Evolutionary conservation across 2,113 vertebrate genomes (phyloP).

Genomic region (Sinocyclocheilus grahami): DNA sequence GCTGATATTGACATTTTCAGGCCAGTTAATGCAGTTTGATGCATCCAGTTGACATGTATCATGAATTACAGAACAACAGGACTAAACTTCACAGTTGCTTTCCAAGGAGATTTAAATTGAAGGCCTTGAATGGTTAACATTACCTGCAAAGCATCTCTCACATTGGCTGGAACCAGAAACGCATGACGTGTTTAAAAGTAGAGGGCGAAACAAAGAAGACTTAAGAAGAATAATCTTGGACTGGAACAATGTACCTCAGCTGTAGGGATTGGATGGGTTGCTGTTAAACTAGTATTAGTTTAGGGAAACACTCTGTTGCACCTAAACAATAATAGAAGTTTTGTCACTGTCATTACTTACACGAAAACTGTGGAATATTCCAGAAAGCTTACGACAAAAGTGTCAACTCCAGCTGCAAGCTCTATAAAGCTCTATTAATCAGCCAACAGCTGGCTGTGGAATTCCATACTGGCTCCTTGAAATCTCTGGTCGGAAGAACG

Average conservation of each 20-base stretch:
- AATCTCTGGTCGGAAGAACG: not conserved
- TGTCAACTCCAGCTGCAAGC: conserved; percentile 13
- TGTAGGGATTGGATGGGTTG: not conserved
- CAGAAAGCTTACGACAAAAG: not conserved
- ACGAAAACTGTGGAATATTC: not conserved
- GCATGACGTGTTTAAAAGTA: not conserved
- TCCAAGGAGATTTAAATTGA: not conserved
- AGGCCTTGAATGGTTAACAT: not conserved
- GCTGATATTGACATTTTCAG: conserved; percentile 39
- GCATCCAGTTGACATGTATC: conserved; percentile 9
- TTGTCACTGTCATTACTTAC: not conserved
- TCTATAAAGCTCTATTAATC: conserved; percentile 13
- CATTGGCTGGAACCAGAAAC: not conserved
- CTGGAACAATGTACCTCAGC: not conserved
- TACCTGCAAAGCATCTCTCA: too few species aligned
- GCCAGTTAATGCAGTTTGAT: conserved; percentile 17
- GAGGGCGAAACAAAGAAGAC: not conserved
- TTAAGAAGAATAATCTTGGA: not conserved
- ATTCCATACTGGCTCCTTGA: conserved; percentile 18
- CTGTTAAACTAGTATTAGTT: not conserved
- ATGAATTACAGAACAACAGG: not conserved
- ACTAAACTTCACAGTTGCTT: not conserved
- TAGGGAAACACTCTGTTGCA: not conserved
- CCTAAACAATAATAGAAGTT: not conserved
- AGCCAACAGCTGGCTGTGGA: not conserved